These are phyloP conservation scores for Heliangelus exortis DNA, from an alignment of 2,797 vertebrate species.

Conservation along the genomic window DNA sequence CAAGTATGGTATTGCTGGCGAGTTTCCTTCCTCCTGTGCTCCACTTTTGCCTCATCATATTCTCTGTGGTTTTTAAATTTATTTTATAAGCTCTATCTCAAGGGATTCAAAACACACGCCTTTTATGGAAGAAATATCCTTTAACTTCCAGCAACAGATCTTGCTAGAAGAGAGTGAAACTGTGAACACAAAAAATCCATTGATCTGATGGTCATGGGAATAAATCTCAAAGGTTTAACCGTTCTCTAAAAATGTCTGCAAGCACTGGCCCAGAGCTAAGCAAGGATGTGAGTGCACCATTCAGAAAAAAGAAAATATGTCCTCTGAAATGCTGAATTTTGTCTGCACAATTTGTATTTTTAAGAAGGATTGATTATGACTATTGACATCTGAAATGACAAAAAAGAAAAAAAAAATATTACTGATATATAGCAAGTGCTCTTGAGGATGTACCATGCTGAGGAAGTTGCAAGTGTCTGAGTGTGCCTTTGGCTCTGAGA, in stretches of 20 bases:
- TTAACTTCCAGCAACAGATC: background rate
- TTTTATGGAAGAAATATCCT: background rate
- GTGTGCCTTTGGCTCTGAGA: background rate
- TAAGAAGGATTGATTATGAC: background rate
- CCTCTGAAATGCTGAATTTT: background rate
- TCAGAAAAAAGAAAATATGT: background rate
- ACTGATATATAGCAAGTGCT: background rate
- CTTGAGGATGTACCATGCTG: rapidly evolving
- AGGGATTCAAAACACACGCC: background rate
- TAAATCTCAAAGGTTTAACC: background rate
- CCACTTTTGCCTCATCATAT: background rate
- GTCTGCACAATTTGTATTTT: background rate
- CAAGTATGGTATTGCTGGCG: background rate
- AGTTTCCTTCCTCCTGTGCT: background rate
- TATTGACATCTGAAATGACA: background rate
- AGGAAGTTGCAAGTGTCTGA: background rate
- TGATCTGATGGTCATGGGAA: background rate
- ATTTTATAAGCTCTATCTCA: background rate
- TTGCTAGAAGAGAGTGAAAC: background rate
- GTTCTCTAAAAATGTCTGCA: background rate
- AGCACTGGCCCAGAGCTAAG: background rate
- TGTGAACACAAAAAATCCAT: background rate
- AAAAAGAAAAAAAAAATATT: too few species aligned
- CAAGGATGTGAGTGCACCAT: background rate
- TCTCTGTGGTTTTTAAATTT: background rate